Evolutionary conservation across 2,113 vertebrate species (phyloP).

Genomic region (Saccopteryx leptura): DNA sequence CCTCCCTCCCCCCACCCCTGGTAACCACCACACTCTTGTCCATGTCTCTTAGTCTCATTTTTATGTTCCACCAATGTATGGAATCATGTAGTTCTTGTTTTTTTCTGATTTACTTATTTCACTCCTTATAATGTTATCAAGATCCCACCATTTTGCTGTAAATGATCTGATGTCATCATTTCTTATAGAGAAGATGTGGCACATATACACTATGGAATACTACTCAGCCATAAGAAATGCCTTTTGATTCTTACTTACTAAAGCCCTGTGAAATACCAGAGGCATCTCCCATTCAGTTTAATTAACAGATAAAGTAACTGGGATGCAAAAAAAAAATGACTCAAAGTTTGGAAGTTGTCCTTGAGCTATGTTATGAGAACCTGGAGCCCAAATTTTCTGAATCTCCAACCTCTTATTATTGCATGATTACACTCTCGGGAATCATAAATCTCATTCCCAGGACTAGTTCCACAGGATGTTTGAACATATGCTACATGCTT

Average conservation of each 20-base stretch:
- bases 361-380: background rate
- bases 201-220: too few relatives aligned
- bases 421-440: background rate
- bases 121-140: too few relatives aligned
- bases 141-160: too few relatives aligned
- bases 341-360: background rate
- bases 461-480: background rate
- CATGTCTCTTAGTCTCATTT: too few relatives aligned
- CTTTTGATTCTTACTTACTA: background rate
- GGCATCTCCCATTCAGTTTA: background rate
- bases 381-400: background rate
- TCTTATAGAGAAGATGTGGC: too few relatives aligned
- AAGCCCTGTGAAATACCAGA: background rate
- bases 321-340: background rate
- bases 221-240: too few relatives aligned
- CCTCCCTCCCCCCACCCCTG: too few relatives aligned
- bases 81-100: too few relatives aligned
- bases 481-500: background rate
- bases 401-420: background rate
- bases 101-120: too few relatives aligned
- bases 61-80: too few relatives aligned
- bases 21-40: too few relatives aligned
- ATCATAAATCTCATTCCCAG: background rate
- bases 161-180: too few relatives aligned
- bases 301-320: background rate